Evolutionary conservation across 2,797 vertebrate genomes (phyloP).

Genomic region (Acrossocheilus fasciatus): DNA sequence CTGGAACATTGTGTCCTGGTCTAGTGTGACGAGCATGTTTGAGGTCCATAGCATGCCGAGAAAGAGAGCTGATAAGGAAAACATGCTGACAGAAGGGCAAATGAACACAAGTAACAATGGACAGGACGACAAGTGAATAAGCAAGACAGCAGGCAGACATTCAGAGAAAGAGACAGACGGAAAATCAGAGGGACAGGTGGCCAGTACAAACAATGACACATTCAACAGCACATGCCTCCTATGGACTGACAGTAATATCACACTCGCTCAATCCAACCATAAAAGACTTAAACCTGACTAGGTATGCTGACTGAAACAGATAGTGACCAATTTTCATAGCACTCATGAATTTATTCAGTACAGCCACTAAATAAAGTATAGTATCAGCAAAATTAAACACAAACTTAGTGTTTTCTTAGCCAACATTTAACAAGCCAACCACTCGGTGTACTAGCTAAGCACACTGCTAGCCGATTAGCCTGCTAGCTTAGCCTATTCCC

Average conservation of each 20-base stretch:
- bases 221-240: not conserved
- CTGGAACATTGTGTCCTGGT: not conserved
- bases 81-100: conserved; percentile 23
- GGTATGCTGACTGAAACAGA: not conserved
- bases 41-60: not conserved
- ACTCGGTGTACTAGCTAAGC: not conserved
- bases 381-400: not conserved
- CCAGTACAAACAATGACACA: conserved; percentile 25
- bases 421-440: not conserved
- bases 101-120: conserved; percentile 27
- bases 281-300: not conserved
- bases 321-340: not conserved
- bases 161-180: conserved; percentile 13
- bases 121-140: conserved; percentile 2
- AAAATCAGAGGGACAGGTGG: conserved; percentile 9
- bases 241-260: conserved; percentile 31
- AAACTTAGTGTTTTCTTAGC: not conserved
- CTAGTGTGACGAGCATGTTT: not conserved
- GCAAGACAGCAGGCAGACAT: conserved; percentile 33
- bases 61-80: conserved; percentile 16
- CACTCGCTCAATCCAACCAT: conserved; percentile 4
- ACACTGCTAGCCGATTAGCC: not conserved
- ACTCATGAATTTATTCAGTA: not conserved
- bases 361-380: not conserved
- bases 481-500: not conserved